Base-by-base conservation (phyloP, 2,797 vertebrate species). In the Galago senegalensis region DNA sequence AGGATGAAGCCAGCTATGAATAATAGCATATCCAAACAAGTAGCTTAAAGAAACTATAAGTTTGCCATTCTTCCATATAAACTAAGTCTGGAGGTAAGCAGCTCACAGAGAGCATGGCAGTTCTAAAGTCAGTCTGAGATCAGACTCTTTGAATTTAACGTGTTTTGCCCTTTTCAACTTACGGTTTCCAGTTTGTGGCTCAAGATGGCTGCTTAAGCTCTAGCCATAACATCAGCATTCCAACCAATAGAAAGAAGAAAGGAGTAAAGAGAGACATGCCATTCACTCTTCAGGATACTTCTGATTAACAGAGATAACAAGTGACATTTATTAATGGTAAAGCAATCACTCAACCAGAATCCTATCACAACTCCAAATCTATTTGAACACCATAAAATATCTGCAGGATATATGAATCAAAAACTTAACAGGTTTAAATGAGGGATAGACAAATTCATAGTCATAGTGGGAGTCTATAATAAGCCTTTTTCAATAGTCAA, bases 291-390 rank as follows among this genome's bases (percentile, higher is more conserved):
- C 43, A 69, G 23, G 40, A 31, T 91, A 60, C 40, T 92, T 63
- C 65, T 40, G n/a, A 56, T 77, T 80, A 72, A 40, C 70, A 56
- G 46, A 94, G 56, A 40, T 43, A 70, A 70, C 73, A 37, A 56
- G 27, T 40, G 27, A 21, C 43, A 49, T 43, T 87, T 60, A 70
- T 63, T 63, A 84, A 49, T 63, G 31, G 34, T 53, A 34, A 73
- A n/a, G 17, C 20, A 17, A 61, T 46, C 3, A 1, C 20, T 12
- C 34, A 37, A 21, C 58, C 43, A 60, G 83, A 70, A 88, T 63
- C 49, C 56, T 81, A 65, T 34, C 75, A 60, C 75, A 92, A 58
- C 46, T 58, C 49, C 83, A 91, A 91, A 63, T 87, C 46, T 25
- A 1, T 88, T 25, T 40, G 29, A 0, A 21, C 3, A 2, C n/a